A percentile compares a stretch with the other conserved stretches of the same genome.
Conservation (phyloP, 64 coral and sea anemone species). For the Stichodactyla helianthus region DNA sequence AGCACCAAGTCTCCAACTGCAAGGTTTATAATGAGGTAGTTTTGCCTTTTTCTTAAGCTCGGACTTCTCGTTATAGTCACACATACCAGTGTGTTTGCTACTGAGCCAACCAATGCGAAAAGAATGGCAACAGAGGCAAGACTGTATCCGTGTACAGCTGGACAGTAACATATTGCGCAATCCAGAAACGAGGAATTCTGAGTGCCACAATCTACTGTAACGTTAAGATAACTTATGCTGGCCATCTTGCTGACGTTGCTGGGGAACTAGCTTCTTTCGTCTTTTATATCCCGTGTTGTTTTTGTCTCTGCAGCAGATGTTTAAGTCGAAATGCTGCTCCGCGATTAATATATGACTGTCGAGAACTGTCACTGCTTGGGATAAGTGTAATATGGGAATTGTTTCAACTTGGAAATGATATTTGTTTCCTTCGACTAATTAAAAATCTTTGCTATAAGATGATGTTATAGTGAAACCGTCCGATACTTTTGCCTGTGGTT, state of each 20-base stretch:
- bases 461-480: too few species aligned
- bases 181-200: not conserved
- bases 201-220: not conserved
- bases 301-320: not conserved
- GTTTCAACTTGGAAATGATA: too few species aligned
- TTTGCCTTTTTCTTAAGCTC: constrained; percentile 39
- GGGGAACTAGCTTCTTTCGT: not conserved
- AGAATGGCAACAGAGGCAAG: not conserved
- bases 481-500: too few species aligned
- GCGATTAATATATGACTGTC: too few species aligned
- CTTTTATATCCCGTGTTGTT: not conserved
- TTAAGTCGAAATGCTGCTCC: too few species aligned
- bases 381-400: too few species aligned
- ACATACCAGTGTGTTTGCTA: constrained; percentile 15
- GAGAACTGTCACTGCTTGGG: too few species aligned
- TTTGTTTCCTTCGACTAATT: too few species aligned
- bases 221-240: not conserved
- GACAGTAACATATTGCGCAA: not conserved
- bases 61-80: constrained; percentile 37
- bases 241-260: not conserved
- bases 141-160: not conserved
- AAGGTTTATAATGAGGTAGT: constrained; percentile 47
- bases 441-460: too few species aligned
- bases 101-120: not conserved
- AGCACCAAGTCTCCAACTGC: constrained; percentile 46